Percentiles rank a stretch among this genome's conserved stretches.
These are phyloP conservation scores for Caenorhabditis macrosperma DNA, from an alignment of 2,888 invertebrate genomes.

Conservation along the genomic window DNA sequence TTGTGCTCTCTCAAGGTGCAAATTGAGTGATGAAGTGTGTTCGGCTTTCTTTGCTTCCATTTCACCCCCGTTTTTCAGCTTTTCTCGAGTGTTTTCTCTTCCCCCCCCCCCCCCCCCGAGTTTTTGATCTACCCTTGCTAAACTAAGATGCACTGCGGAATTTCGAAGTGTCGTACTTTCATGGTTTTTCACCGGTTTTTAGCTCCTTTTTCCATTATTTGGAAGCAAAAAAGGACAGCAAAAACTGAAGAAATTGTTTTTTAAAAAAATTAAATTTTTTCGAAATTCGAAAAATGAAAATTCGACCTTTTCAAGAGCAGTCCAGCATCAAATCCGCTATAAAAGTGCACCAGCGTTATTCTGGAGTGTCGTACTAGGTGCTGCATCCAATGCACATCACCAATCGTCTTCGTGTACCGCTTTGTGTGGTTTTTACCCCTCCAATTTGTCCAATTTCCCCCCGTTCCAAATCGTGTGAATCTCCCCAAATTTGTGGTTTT, in stretches of 20 bases:
- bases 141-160: background rate
- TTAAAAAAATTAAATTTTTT: too few relatives aligned
- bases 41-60: background rate
- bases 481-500: slow-evolving; percentile 6
- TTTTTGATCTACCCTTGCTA: background rate
- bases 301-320: too few relatives aligned
- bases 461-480: slow-evolving; percentile 1
- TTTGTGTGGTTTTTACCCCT: background rate
- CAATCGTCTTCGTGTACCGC: too few relatives aligned
- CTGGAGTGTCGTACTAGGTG: background rate
- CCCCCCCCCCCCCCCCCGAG: background rate
- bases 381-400: too few relatives aligned
- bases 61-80: background rate
- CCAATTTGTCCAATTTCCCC: background rate
- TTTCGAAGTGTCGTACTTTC: background rate
- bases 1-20: slow-evolving; percentile 32
- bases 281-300: too few relatives aligned
- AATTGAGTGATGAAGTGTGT: slow-evolving; percentile 7
- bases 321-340: too few relatives aligned
- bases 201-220: too few relatives aligned
- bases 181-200: too few relatives aligned
- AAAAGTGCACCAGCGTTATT: background rate
- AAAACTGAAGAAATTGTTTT: too few relatives aligned
- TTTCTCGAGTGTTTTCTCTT: background rate
- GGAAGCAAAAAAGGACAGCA: too few relatives aligned